phyloP scores from a whole-genome alignment of 2,113 vertebrate species.

The Engraulis encrasicolus region DNA sequence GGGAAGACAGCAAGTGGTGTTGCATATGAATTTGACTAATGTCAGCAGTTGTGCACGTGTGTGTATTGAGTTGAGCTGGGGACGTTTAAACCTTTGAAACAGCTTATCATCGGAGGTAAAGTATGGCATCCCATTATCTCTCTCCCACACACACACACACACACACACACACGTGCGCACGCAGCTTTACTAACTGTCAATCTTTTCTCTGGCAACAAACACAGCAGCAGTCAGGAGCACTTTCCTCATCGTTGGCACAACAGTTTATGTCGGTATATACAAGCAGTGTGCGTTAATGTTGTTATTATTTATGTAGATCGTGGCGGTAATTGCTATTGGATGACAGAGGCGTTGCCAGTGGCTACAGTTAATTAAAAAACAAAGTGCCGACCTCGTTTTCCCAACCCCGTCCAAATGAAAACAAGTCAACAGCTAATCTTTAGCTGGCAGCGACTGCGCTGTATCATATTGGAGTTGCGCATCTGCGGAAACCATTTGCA shows the following conservation, averaged over 20 bases:
- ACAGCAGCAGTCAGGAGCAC: neutral
- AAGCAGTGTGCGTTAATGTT: no score
- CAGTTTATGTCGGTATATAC: neutral
- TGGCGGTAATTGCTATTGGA: neutral
- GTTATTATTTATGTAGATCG: neutral
- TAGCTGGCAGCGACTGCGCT: neutral
- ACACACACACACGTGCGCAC: neutral
- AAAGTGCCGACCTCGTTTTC: no score
- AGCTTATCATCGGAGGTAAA: neutral
- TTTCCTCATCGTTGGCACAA: neutral
- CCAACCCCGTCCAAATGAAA: no score
- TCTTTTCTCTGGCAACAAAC: neutral
- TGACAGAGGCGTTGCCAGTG: neutral
- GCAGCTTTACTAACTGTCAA: slow-evolving; percentile 31
- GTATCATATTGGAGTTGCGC: neutral
- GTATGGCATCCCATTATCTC: neutral
- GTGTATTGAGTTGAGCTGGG: neutral
- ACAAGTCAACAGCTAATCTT: neutral
- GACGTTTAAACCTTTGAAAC: neutral
- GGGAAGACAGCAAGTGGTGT: neutral
- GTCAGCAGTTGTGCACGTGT: neutral
- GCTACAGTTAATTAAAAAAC: no score
- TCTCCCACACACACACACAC: neutral
- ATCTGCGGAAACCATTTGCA: slow-evolving; percentile 2
- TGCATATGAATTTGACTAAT: neutral